These are phyloP conservation scores for Trachelipus rathkii DNA, from an alignment of 1,140 invertebrate species.

Conservation along the genomic window DNA sequence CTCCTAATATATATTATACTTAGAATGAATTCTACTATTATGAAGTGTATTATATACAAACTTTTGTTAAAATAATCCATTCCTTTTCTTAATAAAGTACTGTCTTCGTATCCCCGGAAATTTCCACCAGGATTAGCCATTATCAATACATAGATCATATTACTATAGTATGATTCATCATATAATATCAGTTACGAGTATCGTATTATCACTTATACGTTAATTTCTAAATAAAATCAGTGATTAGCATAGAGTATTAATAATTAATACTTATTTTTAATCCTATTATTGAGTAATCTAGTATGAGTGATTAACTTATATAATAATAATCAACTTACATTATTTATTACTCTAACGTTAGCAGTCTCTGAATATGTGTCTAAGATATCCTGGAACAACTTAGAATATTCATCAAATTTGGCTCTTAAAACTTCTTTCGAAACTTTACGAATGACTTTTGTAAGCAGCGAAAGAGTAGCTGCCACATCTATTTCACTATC, in stretches of 20 bases:
- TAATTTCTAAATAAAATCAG: too few species aligned
- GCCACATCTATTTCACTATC: constrained; percentile 62
- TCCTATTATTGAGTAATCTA: too few species aligned
- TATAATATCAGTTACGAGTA: too few species aligned
- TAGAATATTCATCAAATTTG: constrained; percentile 66
- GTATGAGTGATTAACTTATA: too few species aligned
- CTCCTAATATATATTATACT: too few species aligned
- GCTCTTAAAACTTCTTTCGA: constrained; percentile 67
- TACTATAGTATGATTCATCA: too few species aligned
- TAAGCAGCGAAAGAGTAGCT: constrained; percentile 75
- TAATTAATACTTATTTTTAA: too few species aligned
- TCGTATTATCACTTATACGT: too few species aligned
- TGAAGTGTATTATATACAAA: constrained; percentile 81
- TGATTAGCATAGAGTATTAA: too few species aligned
- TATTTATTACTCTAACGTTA: constrained; percentile 19
- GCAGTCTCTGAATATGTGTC: constrained; percentile 51
- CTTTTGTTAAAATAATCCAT: constrained; percentile 70
- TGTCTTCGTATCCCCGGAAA: constrained; percentile 82
- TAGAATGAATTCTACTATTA: too few species aligned
- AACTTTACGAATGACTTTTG: constrained; percentile 80
- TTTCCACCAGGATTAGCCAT: too few species aligned
- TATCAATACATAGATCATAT: too few species aligned
- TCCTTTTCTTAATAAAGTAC: constrained; percentile 75
- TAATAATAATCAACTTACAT: constrained; percentile 28
- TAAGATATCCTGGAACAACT: constrained; percentile 66